A percentile compares a stretch with the other conserved stretches of the same genome.
These are phyloP conservation scores for Trichonephila clavipes DNA, from an alignment of 1,140 invertebrate genomes.

Conservation along the genomic window DNA sequence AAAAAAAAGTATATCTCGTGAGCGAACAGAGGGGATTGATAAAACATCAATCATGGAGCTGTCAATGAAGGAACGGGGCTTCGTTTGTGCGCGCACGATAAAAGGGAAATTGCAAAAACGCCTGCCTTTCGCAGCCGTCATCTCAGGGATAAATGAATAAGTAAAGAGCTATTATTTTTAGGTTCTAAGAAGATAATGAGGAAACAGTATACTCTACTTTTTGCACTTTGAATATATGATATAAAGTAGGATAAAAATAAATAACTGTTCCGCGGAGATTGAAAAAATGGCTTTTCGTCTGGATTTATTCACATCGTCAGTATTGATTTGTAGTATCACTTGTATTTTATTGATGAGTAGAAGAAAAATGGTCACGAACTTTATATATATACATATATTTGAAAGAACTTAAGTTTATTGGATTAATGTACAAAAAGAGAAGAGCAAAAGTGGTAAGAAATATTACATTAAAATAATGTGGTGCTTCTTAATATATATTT, in stretches of 20 bases:
- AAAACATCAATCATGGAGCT: slow-evolving; percentile 76
- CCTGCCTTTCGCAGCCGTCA: slow-evolving; percentile 60
- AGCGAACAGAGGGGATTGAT: slow-evolving; percentile 73
- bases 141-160: slow-evolving; percentile 71
- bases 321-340: neutral
- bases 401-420: neutral
- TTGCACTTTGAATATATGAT: slow-evolving; percentile 51
- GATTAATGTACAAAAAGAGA: neutral
- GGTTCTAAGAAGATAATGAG: slow-evolving; percentile 69
- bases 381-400: neutral
- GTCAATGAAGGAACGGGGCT: slow-evolving; percentile 66
- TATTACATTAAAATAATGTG: too few species aligned
- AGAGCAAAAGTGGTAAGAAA: neutral
- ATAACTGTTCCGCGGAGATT: neutral
- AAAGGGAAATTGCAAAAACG: slow-evolving; percentile 63
- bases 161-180: slow-evolving; percentile 75
- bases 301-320: neutral
- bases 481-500: too few species aligned
- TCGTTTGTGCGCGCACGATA: slow-evolving; percentile 49
- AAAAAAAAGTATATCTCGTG: slow-evolving; percentile 29
- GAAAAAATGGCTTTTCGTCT: neutral
- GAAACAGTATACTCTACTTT: slow-evolving; percentile 7
- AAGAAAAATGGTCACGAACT: neutral
- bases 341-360: neutral
- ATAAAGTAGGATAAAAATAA: neutral